Percentiles rank a stretch among this genome's conserved stretches.
These are phyloP conservation scores for Melanotaenia parkinsoni DNA, from an alignment of 2,797 vertebrate genomes.

Conservation along the genomic window DNA sequence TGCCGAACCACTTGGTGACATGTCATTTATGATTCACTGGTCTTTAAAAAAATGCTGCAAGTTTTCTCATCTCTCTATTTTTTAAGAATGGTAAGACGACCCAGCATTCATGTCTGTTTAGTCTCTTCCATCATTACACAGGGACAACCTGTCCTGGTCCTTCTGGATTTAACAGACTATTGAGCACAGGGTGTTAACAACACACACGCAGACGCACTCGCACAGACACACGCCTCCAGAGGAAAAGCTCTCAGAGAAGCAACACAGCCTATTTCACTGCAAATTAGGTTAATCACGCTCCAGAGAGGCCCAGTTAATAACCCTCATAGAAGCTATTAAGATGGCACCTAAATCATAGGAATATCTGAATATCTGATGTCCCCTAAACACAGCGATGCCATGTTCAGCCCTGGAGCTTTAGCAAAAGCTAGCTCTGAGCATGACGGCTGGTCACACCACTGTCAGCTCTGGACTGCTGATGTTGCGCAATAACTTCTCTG, in stretches of 20 bases:
- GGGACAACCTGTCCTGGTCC: slow-evolving; percentile 64
- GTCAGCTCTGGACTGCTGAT: slow-evolving; percentile 22
- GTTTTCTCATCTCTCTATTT: not conserved
- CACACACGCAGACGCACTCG: slow-evolving; percentile 20
- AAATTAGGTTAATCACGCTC: slow-evolving; percentile 82
- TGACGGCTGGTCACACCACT: slow-evolving; percentile 6
- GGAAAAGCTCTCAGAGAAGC: slow-evolving; percentile 71
- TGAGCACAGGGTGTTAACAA: slow-evolving; percentile 65
- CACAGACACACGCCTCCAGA: slow-evolving; percentile 54
- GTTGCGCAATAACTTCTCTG: slow-evolving; percentile 18
- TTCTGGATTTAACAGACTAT: slow-evolving; percentile 66
- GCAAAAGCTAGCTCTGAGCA: slow-evolving; percentile 26
- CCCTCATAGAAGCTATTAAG: slow-evolving; percentile 76
- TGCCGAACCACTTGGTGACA: not conserved
- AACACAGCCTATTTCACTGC: slow-evolving; percentile 77
- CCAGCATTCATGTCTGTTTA: slow-evolving; percentile 18
- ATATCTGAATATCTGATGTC: slow-evolving; percentile 66
- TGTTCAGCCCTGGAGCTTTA: slow-evolving; percentile 22
- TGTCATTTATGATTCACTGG: slow-evolving; percentile 24
- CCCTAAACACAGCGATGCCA: slow-evolving; percentile 37
- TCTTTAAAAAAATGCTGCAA: slow-evolving; percentile 12
- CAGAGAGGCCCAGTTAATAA: slow-evolving; percentile 80
- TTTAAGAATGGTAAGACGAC: slow-evolving; percentile 28
- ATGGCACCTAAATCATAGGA: slow-evolving; percentile 75
- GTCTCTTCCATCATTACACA: slow-evolving; percentile 44